Percentiles rank a stretch among this genome's conserved stretches.
phyloP scores from a whole-genome alignment of 2,888 invertebrate species.

The Artemia sinica region DNA sequence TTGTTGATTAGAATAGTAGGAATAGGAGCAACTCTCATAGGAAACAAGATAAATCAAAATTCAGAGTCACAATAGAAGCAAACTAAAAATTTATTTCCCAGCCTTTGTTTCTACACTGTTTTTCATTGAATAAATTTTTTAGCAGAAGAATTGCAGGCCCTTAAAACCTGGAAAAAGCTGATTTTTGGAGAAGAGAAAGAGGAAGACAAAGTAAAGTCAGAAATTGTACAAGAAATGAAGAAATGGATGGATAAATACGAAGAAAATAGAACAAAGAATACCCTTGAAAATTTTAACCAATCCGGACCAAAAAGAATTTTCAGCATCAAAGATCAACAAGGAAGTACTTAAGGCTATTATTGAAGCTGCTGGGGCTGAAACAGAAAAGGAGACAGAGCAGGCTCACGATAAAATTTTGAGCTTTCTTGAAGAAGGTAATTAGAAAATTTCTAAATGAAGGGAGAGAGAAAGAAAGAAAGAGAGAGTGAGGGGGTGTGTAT shows the following conservation, averaged over 20 bases:
- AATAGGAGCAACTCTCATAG: no score
- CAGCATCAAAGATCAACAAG: background rate
- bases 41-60: no score
- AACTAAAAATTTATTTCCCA: no score
- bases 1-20: no score
- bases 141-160: background rate
- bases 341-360: constrained; percentile 1
- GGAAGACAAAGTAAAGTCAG: constrained; percentile 18
- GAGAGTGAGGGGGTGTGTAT: background rate
- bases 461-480: background rate
- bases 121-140: background rate
- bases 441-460: background rate
- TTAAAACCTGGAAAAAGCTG: background rate
- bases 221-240: constrained; percentile 13
- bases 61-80: no score
- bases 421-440: background rate
- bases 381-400: constrained; percentile 5
- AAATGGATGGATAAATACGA: constrained; percentile 15
- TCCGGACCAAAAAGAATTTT: background rate
- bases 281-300: background rate
- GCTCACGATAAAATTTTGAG: background rate
- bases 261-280: constrained; percentile 1
- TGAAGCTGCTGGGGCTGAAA: constrained; percentile 7
- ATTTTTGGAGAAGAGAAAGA: constrained; percentile 22
- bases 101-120: no score